Evolutionary conservation across 2,888 invertebrate genomes (phyloP), one percentile per base, ranked within the genome.

Genomic region (Ophion ventricosus): DNA sequence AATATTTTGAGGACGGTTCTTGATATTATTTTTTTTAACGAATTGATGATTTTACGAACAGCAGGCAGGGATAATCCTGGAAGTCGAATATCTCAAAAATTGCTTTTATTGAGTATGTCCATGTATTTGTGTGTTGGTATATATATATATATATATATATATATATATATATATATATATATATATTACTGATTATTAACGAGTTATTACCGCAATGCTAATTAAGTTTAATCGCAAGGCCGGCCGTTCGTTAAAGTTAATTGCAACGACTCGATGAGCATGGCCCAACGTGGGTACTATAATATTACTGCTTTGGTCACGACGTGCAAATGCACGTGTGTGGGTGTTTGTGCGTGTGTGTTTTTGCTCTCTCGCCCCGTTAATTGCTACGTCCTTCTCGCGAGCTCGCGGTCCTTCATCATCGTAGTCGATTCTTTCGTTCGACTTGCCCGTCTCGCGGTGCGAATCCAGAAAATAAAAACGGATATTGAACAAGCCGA

Each of bases 181-280:
- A 79, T 84, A 77, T 85, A 86, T 88, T 84, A 87, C 89, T 90
- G 90, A 91, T 91, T 91, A 91, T 92, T 91, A 91, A 91, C 90
- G 91, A 92, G 90, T 92, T 92, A 92, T 92, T 92, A 90, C 89
- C 90, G 89, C 87, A 89, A 90, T 91, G 89, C 90, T 93, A 92
- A 92, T 92, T 91, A 92, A 91, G 90, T 90, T 91, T 91, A 92
- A 91, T 92, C 91, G 92, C 92, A 91, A 92, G 92, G 92, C 91
- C 92, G 91, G 87, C 75, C 89, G 90, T 92, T 92, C 92, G 92
- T 93, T 93, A 91, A 92, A 92, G 91, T 92, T 92, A 92, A 92
- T 92, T 92, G 92, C 90, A 89, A 88, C 89, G 89, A 91, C 88
- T 90, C 90, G 89, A 90, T 90, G 90, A 90, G 88, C 89, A 89